These are phyloP conservation scores for Megaceryle maxima DNA, from an alignment of 2,113 vertebrate genomes.

Conservation along the genomic window DNA sequence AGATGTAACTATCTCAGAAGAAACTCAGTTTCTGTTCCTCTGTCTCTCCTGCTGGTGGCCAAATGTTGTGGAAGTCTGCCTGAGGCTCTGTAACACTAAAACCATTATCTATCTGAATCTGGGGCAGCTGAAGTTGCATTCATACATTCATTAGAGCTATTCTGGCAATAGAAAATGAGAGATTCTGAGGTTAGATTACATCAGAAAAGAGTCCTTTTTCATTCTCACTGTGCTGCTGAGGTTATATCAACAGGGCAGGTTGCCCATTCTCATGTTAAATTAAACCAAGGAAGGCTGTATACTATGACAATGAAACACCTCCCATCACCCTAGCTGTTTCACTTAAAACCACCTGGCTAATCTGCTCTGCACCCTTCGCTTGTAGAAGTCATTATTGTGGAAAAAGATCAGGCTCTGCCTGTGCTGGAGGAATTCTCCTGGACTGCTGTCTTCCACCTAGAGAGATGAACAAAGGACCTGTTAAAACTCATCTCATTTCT, in stretches of 20 bases:
- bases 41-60: not conserved
- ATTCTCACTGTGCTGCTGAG: not conserved
- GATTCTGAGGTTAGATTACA: not conserved
- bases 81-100: not conserved
- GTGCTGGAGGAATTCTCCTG: conserved; percentile 3
- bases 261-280: not conserved
- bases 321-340: not conserved
- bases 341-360: not conserved
- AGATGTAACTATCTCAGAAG: not conserved
- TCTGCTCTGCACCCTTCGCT: not conserved
- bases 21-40: not conserved
- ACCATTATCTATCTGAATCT: not conserved
- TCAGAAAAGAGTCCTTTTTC: not conserved
- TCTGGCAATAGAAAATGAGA: not conserved
- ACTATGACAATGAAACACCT: not conserved
- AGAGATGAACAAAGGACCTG: not conserved
- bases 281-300: not conserved
- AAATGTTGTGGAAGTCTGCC: conserved; percentile 15
- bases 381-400: not conserved
- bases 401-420: not conserved
- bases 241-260: not conserved
- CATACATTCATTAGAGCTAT: not conserved
- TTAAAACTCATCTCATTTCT: not conserved
- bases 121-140: not conserved
- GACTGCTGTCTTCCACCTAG: not conserved